Evolutionary conservation across 2,888 invertebrate species (phyloP).

Genomic region (Leucania comma): DNA sequence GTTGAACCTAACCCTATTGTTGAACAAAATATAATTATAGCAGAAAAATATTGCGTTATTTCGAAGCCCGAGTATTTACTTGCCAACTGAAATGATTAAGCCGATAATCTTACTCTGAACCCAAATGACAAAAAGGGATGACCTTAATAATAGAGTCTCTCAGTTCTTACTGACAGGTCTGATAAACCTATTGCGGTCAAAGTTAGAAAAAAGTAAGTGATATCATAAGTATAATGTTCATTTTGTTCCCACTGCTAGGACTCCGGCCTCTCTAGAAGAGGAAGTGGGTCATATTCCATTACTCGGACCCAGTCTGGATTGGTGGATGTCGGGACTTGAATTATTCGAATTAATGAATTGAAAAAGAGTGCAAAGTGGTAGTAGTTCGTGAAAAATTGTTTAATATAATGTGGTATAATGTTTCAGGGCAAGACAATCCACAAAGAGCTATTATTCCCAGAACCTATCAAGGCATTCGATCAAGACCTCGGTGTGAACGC

Average conservation of each 20-base stretch:
- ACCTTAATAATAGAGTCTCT: slow-evolving; percentile 24
- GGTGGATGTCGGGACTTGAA: too few species aligned
- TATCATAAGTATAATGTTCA: too few species aligned
- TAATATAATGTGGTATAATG: neutral
- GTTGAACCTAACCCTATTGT: neutral
- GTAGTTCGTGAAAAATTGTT: neutral
- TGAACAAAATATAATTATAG: neutral
- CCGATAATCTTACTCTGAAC: slow-evolving; percentile 19
- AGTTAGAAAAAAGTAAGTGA: neutral
- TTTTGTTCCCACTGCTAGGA: too few species aligned
- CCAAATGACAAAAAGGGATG: slow-evolving; percentile 29
- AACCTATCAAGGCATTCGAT: slow-evolving; percentile 94
- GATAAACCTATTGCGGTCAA: slow-evolving; percentile 1
- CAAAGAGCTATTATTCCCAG: slow-evolving; percentile 92
- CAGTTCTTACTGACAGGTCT: slow-evolving; percentile 5
- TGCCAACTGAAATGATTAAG: slow-evolving; percentile 1
- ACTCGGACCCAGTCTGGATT: too few species aligned
- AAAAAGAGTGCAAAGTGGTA: neutral
- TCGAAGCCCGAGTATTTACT: neutral
- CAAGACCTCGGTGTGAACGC: slow-evolving; percentile 95
- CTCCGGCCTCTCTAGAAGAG: too few species aligned
- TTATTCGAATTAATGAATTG: too few species aligned
- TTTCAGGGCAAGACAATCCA: slow-evolving; percentile 93
- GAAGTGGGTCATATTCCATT: too few species aligned
- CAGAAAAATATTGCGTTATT: neutral